Conservation (phyloP, 2,113 vertebrate genomes). For the Pica pica region DNA sequence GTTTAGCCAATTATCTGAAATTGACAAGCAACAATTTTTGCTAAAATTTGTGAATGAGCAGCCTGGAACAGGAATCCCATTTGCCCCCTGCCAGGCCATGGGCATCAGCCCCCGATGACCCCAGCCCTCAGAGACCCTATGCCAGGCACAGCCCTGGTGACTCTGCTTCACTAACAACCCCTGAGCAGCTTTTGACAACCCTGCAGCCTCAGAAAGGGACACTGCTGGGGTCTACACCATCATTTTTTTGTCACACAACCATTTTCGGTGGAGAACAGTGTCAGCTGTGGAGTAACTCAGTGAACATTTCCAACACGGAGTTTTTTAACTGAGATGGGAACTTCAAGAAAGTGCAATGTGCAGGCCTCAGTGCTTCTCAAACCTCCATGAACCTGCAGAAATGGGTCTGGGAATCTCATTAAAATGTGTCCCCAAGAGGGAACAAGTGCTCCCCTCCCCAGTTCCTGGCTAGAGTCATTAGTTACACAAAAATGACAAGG, state of each 20-base stretch:
- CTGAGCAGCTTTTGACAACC: not conserved
- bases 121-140: accelerated
- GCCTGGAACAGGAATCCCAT: not conserved
- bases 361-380: not conserved
- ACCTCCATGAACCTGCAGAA: not conserved
- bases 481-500: not conserved
- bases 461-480: not conserved
- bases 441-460: not conserved
- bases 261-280: not conserved
- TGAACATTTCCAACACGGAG: not conserved
- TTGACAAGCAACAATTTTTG: constrained; percentile 55
- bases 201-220: not conserved
- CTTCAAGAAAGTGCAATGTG: not conserved
- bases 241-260: not conserved
- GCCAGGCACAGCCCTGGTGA: not conserved
- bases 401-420: not conserved
- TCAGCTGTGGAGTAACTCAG: not conserved
- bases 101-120: not conserved
- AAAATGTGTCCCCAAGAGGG: not conserved
- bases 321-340: not conserved
- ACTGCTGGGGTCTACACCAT: not conserved
- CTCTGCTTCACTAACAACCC: not conserved
- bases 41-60: accelerated
- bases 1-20: constrained; percentile 18
- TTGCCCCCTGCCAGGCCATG: not conserved